Percentiles rank a stretch among this genome's conserved stretches.
Evolutionary conservation across 2,113 vertebrate species (phyloP).

Genomic region (Cryptomyrus ogoouensis): DNA sequence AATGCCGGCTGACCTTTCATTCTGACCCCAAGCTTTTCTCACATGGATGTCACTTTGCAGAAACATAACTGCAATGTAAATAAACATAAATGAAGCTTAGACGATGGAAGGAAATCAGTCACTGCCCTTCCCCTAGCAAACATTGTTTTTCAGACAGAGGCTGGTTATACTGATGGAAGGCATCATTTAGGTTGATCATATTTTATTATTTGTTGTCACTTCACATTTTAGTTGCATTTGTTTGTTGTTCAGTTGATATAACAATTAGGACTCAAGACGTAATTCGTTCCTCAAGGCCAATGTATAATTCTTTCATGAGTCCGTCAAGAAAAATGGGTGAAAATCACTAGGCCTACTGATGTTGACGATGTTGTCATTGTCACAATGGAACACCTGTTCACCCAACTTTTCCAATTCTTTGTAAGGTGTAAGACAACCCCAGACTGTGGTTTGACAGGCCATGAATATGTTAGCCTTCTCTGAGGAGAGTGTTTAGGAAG

Average conservation of each 20-base stretch:
- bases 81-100: background rate
- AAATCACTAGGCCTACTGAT: background rate
- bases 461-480: slow-evolving; percentile 4
- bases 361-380: background rate
- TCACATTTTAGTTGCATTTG: background rate
- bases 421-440: slow-evolving; percentile 4
- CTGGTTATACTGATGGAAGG: background rate
- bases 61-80: background rate
- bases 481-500: background rate
- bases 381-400: background rate
- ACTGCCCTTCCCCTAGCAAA: background rate
- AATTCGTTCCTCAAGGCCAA: background rate
- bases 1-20: background rate
- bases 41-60: background rate
- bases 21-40: slow-evolving; percentile 1
- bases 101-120: background rate
- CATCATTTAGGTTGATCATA: background rate
- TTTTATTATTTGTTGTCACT: background rate
- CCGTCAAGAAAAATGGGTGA: background rate
- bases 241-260: background rate
- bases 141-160: background rate
- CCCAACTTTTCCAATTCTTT: slow-evolving; percentile 1
- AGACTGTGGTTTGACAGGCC: background rate
- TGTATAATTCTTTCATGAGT: background rate
- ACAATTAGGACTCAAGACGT: background rate